Base-by-base conservation (phyloP, 2,113 vertebrate genomes). In the Actinemys pallida region DNA sequence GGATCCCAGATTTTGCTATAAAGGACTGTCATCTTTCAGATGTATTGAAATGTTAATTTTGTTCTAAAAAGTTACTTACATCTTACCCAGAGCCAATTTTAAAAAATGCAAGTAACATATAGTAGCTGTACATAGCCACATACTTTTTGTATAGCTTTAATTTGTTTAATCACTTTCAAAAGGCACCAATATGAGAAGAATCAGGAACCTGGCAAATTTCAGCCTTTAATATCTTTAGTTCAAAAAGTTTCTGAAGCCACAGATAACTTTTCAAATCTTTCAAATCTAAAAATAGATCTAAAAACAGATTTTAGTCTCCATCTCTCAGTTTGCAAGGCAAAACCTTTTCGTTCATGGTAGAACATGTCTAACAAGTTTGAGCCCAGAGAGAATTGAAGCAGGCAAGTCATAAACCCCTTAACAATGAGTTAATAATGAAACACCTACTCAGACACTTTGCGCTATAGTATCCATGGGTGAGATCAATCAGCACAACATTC, bases 341-440 rank as follows among this genome's bases (percentile, higher is more conserved):
- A 49, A 29, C 50, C 92, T 45, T 94, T 94, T 93, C 54, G 94
- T 54, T 84, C 50, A 82, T 47, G 20, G 12, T 90, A 83, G 93
- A 95, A 94, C 20, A 62, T 45, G 84, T 56, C 81, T 96, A 90
- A 91, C 57, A 90, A 91, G 75, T 95, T 96, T 85, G 84, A 93
- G n/a, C 54, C 89, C 84, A 80, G 88, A 86, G 91, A 91, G 89
- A 95, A 96, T 91, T 96, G 88, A 91, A 96, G 91, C 88, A 93
- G 52, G 31, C 59, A 82, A 89, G 92, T 90, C 92, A 92, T 94
- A 96, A 97, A 90, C 47, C 54, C 54, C 93, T 94, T 84, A 89
- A 47, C 95, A 97, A 96, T 95, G 53, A 94, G 86, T 96, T 96
- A 94, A 90, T 95, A 96, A 95, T 95, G 94, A 96, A 96, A 96